A percentile compares a stretch with the other conserved stretches of the same genome.
phyloP scores from a whole-genome alignment of 2,113 vertebrate genomes.

The Fulica atra region DNA sequence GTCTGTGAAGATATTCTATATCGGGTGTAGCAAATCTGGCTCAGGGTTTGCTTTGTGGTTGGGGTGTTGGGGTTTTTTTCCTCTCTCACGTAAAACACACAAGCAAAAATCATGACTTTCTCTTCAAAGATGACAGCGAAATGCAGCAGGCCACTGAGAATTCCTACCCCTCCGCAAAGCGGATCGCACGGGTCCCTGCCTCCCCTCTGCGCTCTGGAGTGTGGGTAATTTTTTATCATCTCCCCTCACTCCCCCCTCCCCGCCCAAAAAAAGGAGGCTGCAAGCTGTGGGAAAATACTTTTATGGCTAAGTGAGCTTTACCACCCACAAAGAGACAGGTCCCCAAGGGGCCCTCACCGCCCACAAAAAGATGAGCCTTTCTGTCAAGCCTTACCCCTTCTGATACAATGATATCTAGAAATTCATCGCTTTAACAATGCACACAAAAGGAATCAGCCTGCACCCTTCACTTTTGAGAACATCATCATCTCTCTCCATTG shows the following conservation, averaged over 20 bases:
- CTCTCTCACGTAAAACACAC: not conserved
- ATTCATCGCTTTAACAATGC: conserved; percentile 38
- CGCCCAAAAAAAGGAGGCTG: not conserved
- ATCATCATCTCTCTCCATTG: not conserved
- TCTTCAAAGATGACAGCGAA: not conserved
- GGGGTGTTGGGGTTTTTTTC: too few species aligned
- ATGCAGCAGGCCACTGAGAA: not conserved
- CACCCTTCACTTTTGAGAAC: conserved; percentile 35
- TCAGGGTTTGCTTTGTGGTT: not conserved
- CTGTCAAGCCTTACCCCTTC: conserved; percentile 48
- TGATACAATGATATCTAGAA: conserved; percentile 61
- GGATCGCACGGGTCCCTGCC: not conserved
- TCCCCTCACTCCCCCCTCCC: not conserved
- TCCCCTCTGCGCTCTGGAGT: not conserved
- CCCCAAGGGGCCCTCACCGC: conserved; percentile 70
- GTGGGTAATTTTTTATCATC: conserved; percentile 23
- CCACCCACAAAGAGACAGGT: conserved; percentile 75
- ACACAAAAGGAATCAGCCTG: conserved; percentile 49
- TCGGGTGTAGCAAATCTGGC: not conserved
- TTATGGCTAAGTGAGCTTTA: conserved; percentile 72
- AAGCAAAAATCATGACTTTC: not conserved
- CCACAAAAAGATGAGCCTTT: conserved; percentile 64
- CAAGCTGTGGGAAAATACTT: conserved; percentile 70
- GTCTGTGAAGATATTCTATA: not conserved
- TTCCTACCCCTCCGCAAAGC: not conserved